Base-by-base conservation (phyloP, 2,888 invertebrate genomes). In the Chloroclysta siterata region DNA sequence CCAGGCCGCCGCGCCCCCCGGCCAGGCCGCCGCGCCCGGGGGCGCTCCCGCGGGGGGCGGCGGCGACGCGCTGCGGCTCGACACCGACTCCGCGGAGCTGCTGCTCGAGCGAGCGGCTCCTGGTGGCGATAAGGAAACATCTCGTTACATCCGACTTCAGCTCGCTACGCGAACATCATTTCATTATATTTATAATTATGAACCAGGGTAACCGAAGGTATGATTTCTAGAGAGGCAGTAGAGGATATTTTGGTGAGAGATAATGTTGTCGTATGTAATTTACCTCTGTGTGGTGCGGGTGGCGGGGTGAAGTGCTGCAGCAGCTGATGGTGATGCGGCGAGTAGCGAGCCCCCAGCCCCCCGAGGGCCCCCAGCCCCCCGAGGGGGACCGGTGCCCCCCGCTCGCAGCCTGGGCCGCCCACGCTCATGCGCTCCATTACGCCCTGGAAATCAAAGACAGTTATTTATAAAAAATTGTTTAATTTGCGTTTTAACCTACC, bases 71-170 rank as follows among this genome's bases (percentile, higher is more conserved):
- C 84, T 79, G 74, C 74, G 79, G 74, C 90, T 89, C 36, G 95
- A 95, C 74, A 97, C 95, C 0, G 97, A 97, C 91, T 98, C 97
- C 75, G 96, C 96, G 17, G 97, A 97, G 90, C 97, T 97, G 87
- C 97, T 85, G 85, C 85, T 84, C 72, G 86, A 87, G 53, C 87
- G 84, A 0, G 70, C 80, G 50, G 66, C 80, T 70, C 80, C 75
- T 75, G 53, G 17, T 3, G 10, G 4, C 36, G 4, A 48, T 17
- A 11, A 10, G 2, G 6, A 8, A 15, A 46, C 17, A 15, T 8
- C 0, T 0, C 8, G 4, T 10, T 11, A 17, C 46, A 17, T 14
- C 6, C 17, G 2, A 6, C 46, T 11, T 2, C 44, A 5, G 42
- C 14, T 5, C 6, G 14, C 33, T 6, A 7, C 33, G 5, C 33